A percentile compares a stretch with the other conserved stretches of the same genome.
Conservation (phyloP, 2,113 vertebrate genomes). For the Microcebus griseorufus region DNA sequence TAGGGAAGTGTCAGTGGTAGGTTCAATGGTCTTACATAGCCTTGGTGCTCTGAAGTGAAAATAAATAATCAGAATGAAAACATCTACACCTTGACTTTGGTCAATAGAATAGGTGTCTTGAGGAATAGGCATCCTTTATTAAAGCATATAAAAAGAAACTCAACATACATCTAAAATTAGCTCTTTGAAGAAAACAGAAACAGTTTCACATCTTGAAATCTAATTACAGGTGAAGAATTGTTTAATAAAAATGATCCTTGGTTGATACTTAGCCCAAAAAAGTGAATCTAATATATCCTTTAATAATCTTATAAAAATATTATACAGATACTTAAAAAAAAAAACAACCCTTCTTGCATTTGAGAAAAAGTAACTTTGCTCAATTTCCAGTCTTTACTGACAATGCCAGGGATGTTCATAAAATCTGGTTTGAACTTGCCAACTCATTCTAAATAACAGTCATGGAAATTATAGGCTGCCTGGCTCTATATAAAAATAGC, state of each 20-base stretch:
- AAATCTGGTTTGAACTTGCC: constrained; percentile 58
- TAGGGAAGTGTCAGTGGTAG: background rate
- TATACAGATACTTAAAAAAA: background rate
- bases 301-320: constrained; percentile 27
- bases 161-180: background rate
- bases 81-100: background rate
- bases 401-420: background rate
- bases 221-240: background rate
- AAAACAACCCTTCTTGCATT: background rate
- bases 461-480: constrained; percentile 35
- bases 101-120: background rate
- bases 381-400: constrained; percentile 1
- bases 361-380: constrained; percentile 47
- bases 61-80: background rate
- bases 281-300: background rate
- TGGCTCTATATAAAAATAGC: constrained; percentile 12
- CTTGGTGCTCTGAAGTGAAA: background rate
- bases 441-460: constrained; percentile 54
- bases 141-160: background rate
- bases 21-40: background rate
- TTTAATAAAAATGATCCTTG: constrained; percentile 42
- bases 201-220: constrained; percentile 7
- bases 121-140: background rate
- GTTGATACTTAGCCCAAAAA: constrained; percentile 29
- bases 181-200: constrained; percentile 29